These are phyloP conservation scores for Cecropterus lyciades DNA, from an alignment of 1,140 invertebrate genomes.

Conservation along the genomic window DNA sequence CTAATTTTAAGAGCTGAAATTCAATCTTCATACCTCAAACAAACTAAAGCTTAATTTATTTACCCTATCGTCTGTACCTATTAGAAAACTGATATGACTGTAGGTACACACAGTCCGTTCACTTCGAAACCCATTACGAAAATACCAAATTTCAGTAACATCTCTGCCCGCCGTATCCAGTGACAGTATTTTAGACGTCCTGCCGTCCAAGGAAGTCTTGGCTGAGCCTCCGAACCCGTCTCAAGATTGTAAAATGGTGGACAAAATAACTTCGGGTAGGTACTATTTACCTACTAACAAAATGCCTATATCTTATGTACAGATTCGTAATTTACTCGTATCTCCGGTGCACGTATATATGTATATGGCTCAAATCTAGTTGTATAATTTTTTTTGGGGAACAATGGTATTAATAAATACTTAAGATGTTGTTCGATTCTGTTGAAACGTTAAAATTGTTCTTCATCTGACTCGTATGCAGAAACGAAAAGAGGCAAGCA, in stretches of 20 bases:
- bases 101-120: not conserved
- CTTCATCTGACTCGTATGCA: no score
- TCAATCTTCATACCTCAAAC: not conserved
- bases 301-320: no score
- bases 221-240: not conserved
- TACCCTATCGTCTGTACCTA: not conserved
- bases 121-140: slow-evolving; percentile 8
- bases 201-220: slow-evolving; percentile 30
- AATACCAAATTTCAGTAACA: slow-evolving; percentile 19
- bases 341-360: no score
- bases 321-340: no score
- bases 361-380: no score
- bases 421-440: no score
- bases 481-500: no score
- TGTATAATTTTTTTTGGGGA: no score
- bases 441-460: no score
- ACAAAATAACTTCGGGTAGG: slow-evolving; percentile 48
- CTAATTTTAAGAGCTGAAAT: no score
- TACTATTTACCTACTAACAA: no score
- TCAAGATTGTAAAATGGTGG: slow-evolving; percentile 22
- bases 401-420: no score
- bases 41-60: not conserved
- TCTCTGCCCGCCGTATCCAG: slow-evolving; percentile 27
- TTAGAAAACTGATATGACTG: slow-evolving; percentile 6
- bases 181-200: slow-evolving; percentile 43